Percentiles rank a stretch among this genome's conserved stretches.
These are phyloP conservation scores for Podocnemis expansa DNA, from an alignment of 2,113 vertebrate genomes.

Conservation along the genomic window DNA sequence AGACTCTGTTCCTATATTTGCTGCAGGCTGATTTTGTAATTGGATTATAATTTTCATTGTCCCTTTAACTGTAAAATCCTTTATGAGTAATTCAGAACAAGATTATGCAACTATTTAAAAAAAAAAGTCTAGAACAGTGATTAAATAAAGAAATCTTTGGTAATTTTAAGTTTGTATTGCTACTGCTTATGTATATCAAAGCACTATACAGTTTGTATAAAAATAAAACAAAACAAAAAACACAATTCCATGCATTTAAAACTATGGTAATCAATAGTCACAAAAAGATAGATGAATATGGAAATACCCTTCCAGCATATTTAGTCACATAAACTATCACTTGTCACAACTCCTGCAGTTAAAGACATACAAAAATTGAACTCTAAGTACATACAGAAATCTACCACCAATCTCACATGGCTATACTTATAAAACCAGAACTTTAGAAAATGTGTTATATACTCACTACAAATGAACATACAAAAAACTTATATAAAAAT, in stretches of 20 bases:
- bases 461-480: not conserved
- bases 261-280: not conserved
- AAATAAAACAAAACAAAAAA: no score
- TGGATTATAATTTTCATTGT: not conserved
- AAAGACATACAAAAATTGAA: not conserved
- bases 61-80: not conserved
- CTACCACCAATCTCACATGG: not conserved
- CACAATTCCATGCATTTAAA: not conserved
- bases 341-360: not conserved
- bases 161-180: not conserved
- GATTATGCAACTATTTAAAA: not conserved
- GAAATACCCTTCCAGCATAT: not conserved
- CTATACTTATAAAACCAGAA: not conserved
- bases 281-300: not conserved
- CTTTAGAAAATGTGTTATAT: not conserved
- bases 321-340: not conserved
- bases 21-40: not conserved
- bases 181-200: no score
- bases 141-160: not conserved
- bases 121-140: not conserved
- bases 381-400: not conserved
- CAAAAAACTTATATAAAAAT: not conserved
- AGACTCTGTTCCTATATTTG: not conserved
- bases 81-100: not conserved
- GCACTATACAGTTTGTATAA: no score